Evolutionary conservation across 1,140 invertebrate species (phyloP), one percentile per base, ranked within the genome.

Genomic region (Chrysomallon squamiferum): DNA sequence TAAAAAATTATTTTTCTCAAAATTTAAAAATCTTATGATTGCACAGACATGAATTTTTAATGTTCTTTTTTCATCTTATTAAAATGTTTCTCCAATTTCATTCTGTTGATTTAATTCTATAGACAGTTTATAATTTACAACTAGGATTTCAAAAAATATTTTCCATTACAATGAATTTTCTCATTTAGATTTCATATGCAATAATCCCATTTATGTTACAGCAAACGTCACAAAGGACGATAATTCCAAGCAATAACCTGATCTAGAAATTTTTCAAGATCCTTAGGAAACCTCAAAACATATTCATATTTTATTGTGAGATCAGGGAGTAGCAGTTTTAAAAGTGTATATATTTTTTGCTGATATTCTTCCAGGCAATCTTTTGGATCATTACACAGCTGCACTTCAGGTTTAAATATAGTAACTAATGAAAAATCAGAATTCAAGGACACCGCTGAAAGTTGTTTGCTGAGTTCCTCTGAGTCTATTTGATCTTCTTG

Each of bases 321-420:
- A 45, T 65, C 62, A 18, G 66, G 69, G 30, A 74, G 47, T 22
- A 74, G 30, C 13, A 66, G 60, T 63, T 68, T 62, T 13, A 73
- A 49, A 5, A 66, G 35, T 0, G 6, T n/a, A 54, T 63, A 66
- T 7, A 65, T 41, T 29, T 66, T 57, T 7, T 59, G 49, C 27
- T 47, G n/a, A 54, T 69, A 69, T 18, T 61, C 56, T 4, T 64
- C 49, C 35, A 73, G 54, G 29, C 27, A 41, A 20, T 45, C 32
- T 13, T 47, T 30, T 0, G 71, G 67, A 20, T 52, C 52, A 11
- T 57, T 52, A 27, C 63, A 67, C 47, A 73, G 32, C 13, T 50
- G n/a, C 1, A 73, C 65, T 25, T 56, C 25, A 20, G 59, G 59
- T n/a, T 64, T 45, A 41, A 66, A 68, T 35, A 65, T 33, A 1